A percentile compares a stretch with the other conserved stretches of the same genome.
Conservation (phyloP, 1,140 invertebrate genomes). For the Polyergus mexicanus region DNA sequence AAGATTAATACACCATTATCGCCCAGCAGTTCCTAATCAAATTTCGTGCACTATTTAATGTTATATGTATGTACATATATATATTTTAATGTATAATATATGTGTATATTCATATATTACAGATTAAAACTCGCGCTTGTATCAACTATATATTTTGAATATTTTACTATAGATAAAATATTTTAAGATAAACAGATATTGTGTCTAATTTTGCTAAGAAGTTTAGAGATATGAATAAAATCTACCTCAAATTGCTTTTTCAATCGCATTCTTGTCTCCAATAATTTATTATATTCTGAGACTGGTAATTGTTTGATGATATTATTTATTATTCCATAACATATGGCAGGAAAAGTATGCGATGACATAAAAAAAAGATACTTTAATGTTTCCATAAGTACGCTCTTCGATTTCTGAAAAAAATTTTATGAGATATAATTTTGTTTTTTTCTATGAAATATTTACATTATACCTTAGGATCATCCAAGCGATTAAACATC, state of each 20-base stretch:
- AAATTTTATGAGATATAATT: neutral
- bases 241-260: conserved; percentile 88
- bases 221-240: conserved; percentile 43
- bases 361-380: conserved; percentile 87
- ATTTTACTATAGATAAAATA: neutral
- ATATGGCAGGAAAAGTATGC: conserved; percentile 87
- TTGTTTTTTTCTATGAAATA: neutral
- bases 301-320: conserved; percentile 86
- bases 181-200: neutral
- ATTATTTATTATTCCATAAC: conserved; percentile 87
- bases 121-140: no score
- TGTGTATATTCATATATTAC: neutral
- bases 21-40: conserved; percentile 89
- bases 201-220: neutral
- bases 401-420: conserved; percentile 85
- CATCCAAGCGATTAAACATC: conserved; percentile 87
- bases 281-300: conserved; percentile 85
- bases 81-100: neutral
- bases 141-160: neutral
- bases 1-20: conserved; percentile 93
- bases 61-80: neutral
- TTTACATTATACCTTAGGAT: conserved; percentile 62
- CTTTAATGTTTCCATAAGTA: conserved; percentile 87
- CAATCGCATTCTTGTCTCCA: conserved; percentile 86
- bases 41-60: neutral